Conservation (phyloP, 2,797 vertebrate species). For the Sebastes elongatus region DNA sequence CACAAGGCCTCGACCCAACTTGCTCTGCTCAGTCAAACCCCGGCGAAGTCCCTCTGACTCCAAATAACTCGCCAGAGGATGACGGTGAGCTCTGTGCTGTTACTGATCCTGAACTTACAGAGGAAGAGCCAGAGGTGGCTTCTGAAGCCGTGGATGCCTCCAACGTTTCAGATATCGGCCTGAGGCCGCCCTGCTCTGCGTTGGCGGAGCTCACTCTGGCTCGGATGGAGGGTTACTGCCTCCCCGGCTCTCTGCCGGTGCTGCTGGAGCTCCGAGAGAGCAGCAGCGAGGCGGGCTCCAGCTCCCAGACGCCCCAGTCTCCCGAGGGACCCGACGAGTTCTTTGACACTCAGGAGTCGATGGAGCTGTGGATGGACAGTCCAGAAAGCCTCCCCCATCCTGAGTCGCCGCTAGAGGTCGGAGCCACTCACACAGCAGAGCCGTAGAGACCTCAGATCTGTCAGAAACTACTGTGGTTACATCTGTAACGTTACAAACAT, state of each 20-base stretch:
- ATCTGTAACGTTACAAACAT: background rate
- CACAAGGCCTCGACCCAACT: constrained; percentile 37
- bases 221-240: constrained; percentile 75
- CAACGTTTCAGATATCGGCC: background rate
- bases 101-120: background rate
- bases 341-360: constrained; percentile 82
- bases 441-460: constrained; percentile 43
- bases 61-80: constrained; percentile 61
- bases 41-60: constrained; percentile 43
- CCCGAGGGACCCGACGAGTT: constrained; percentile 81
- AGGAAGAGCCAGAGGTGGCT: background rate
- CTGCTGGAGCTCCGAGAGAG: constrained; percentile 84
- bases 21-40: constrained; percentile 20
- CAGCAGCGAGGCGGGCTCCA: constrained; percentile 84
- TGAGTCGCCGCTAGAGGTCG: constrained; percentile 62
- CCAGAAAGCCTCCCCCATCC: constrained; percentile 51
- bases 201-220: constrained; percentile 68
- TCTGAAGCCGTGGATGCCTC: background rate
- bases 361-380: constrained; percentile 77
- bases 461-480: background rate
- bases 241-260: constrained; percentile 78
- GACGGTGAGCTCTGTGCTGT: background rate
- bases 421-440: constrained; percentile 61
- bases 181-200: constrained; percentile 51
- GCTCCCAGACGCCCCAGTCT: constrained; percentile 82